Conservation (phyloP, 1,140 invertebrate species). For the Pectinophora gossypiella region DNA sequence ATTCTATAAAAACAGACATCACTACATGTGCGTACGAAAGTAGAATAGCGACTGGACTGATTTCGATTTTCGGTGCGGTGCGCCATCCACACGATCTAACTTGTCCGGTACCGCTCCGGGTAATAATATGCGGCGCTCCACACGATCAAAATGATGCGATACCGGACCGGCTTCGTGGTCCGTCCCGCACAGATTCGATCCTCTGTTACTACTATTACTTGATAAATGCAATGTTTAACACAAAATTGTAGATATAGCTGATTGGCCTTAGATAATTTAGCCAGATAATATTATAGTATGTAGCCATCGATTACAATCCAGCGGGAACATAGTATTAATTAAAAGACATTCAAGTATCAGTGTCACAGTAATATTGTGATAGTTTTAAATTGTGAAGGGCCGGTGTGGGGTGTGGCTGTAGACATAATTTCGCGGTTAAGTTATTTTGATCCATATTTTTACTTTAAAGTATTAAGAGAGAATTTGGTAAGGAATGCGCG, state of each 20-base stretch:
- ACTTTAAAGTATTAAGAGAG: constrained; percentile 15
- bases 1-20: no score
- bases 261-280: constrained; percentile 64
- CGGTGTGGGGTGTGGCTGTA: constrained; percentile 34
- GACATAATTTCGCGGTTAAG: neutral
- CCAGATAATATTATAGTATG: constrained; percentile 46
- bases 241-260: constrained; percentile 71
- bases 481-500: neutral
- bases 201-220: no score
- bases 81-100: no score
- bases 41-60: no score
- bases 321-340: constrained; percentile 59
- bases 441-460: constrained; percentile 11
- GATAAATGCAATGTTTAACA: constrained; percentile 51
- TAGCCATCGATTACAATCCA: constrained; percentile 45
- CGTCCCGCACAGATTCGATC: no score
- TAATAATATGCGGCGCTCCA: no score
- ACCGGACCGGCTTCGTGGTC: no score
- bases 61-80: no score
- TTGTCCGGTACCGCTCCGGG: no score
- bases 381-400: constrained; percentile 30
- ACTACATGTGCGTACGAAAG: no score
- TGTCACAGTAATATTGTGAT: constrained; percentile 39
- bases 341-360: constrained; percentile 55
- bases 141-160: no score